Evolutionary conservation across 1,140 invertebrate genomes (phyloP).

Genomic region (Camponotus floridanus): DNA sequence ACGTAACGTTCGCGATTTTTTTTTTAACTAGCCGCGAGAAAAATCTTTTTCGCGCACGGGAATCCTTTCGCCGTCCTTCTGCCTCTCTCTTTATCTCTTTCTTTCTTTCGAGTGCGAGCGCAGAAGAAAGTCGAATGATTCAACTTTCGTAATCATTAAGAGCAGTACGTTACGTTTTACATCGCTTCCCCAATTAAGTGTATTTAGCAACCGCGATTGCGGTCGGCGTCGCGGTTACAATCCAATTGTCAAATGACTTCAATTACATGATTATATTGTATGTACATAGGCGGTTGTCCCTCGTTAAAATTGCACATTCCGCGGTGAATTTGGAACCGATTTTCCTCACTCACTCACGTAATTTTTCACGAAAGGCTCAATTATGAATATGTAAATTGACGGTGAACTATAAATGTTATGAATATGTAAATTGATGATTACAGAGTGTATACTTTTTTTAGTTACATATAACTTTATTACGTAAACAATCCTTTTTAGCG

Average conservation of each 20-base stretch:
- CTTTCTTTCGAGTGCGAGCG: not conserved
- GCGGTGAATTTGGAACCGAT: not conserved
- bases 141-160: constrained; percentile 38
- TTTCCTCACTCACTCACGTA: not conserved
- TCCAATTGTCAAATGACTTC: constrained; percentile 47
- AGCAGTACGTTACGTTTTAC: constrained; percentile 20
- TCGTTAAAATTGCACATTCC: not conserved
- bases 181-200: constrained; percentile 33
- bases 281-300: not conserved
- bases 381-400: constrained; percentile 51
- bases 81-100: not conserved
- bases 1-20: constrained; percentile 42
- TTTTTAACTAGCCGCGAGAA: constrained; percentile 40
- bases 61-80: constrained; percentile 41
- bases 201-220: constrained; percentile 53
- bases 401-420: constrained; percentile 21
- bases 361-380: constrained; percentile 6
- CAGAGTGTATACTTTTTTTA: not conserved
- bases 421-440: constrained; percentile 48
- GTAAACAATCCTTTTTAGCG: not conserved
- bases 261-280: constrained; percentile 40
- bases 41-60: constrained; percentile 40
- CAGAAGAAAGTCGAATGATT: constrained; percentile 27
- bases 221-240: constrained; percentile 45
- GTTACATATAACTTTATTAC: not conserved